These are phyloP conservation scores for Drosophila greeni DNA, from an alignment of 2,888 invertebrate genomes.

Conservation along the genomic window DNA sequence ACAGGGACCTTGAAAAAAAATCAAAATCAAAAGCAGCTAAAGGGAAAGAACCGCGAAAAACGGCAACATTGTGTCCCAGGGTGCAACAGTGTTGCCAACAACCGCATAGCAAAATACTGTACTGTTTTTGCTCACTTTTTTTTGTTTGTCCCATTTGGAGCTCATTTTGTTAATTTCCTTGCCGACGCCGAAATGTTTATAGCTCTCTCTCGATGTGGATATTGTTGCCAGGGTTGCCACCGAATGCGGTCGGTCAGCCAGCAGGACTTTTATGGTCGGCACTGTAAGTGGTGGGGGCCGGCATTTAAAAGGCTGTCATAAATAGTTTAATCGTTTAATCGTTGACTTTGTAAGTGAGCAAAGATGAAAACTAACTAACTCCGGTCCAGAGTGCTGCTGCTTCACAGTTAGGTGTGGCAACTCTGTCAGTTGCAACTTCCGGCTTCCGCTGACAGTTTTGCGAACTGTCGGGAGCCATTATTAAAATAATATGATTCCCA, in stretches of 20 bases:
- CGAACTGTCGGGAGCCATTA: constrained; percentile 34
- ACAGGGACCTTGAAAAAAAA: constrained; percentile 12
- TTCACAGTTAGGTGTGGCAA: constrained; percentile 29
- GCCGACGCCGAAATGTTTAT: constrained; percentile 40
- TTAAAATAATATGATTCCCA: constrained; percentile 38
- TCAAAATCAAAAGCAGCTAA: constrained; percentile 22
- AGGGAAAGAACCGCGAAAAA: constrained; percentile 23
- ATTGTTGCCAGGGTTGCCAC: constrained; percentile 30
- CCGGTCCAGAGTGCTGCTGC: neutral
- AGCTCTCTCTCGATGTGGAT: constrained; percentile 18
- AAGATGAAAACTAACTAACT: constrained; percentile 1
- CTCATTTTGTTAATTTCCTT: constrained; percentile 47
- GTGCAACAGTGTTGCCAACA: constrained; percentile 36
- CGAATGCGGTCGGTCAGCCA: constrained; percentile 18
- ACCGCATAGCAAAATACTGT: constrained; percentile 17
- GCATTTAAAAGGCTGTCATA: constrained; percentile 61
- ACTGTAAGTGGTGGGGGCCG: constrained; percentile 8
- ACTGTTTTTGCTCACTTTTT: neutral
- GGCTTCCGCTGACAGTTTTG: constrained; percentile 38
- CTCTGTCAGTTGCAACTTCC: constrained; percentile 34
- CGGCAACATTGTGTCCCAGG: constrained; percentile 23
- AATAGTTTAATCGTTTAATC: constrained; percentile 74
- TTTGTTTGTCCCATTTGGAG: constrained; percentile 16
- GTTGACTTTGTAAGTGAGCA: constrained; percentile 60
- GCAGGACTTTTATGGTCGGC: constrained; percentile 18